Percentiles rank a stretch among this genome's conserved stretches.
These are phyloP conservation scores for Pinctada fucata DNA, from an alignment of 2,888 invertebrate genomes.

Conservation along the genomic window DNA sequence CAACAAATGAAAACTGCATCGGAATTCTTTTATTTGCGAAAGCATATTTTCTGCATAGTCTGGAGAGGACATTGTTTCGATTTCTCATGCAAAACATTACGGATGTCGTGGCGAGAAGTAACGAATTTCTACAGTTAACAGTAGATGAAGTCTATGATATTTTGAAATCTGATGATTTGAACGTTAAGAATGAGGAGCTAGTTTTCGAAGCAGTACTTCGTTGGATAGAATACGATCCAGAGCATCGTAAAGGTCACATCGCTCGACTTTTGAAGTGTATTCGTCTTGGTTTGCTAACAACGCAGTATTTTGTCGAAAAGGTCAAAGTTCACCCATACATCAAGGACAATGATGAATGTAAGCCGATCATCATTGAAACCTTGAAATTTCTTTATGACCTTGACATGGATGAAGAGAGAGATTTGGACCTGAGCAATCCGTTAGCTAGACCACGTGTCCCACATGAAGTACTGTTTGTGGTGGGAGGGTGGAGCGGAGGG, in stretches of 20 bases:
- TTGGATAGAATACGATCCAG: conserved; percentile 90
- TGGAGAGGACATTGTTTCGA: conserved; percentile 84
- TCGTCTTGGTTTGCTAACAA: conserved; percentile 83
- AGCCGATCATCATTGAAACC: conserved; percentile 93
- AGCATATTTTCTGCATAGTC: conserved; percentile 84
- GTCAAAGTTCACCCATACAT: conserved; percentile 90
- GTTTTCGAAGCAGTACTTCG: conserved; percentile 80
- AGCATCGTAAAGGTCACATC: conserved; percentile 85
- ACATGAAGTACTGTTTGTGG: conserved; percentile 78
- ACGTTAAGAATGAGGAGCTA: conserved; percentile 74
- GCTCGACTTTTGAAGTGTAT: conserved; percentile 79
- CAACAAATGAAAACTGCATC: conserved; percentile 88
- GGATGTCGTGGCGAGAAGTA: conserved; percentile 62
- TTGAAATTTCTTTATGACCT: conserved; percentile 93
- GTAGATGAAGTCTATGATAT: conserved; percentile 63
- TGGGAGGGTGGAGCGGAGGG: conserved; percentile 84
- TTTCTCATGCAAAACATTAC: conserved; percentile 81
- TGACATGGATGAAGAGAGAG: conserved; percentile 89
- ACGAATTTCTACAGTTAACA: conserved; percentile 79
- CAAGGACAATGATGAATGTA: conserved; percentile 84
- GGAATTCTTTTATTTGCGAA: conserved; percentile 90
- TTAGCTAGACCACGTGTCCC: conserved; percentile 85
- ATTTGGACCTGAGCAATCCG: conserved; percentile 80
- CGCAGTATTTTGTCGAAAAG: conserved; percentile 91
- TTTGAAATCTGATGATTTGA: conserved; percentile 72